Conservation (phyloP, 1,140 invertebrate species). For the Mizuhopecten yessoensis region DNA sequence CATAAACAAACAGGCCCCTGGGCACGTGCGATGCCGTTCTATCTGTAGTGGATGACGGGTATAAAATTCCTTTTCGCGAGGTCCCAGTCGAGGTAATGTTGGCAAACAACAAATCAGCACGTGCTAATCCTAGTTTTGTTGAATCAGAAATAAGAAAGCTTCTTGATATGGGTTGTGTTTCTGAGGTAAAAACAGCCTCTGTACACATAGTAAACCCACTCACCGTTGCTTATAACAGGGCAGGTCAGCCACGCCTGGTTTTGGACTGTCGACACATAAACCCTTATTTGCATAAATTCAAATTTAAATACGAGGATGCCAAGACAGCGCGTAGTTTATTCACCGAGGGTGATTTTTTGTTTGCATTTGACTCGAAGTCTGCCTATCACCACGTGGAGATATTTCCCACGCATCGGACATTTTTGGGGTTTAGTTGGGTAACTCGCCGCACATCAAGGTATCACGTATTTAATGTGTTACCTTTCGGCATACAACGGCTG, state of each 20-base stretch:
- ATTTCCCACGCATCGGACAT: slow-evolving; percentile 42
- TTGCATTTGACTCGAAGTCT: slow-evolving; percentile 61
- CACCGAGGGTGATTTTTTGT: slow-evolving; percentile 49
- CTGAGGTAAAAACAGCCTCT: background rate
- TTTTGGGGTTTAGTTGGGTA: slow-evolving; percentile 58
- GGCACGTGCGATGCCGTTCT: background rate
- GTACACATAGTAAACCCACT: slow-evolving; percentile 47
- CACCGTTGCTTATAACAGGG: slow-evolving; percentile 47
- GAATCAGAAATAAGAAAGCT: slow-evolving; percentile 43
- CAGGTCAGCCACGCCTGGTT: slow-evolving; percentile 52
- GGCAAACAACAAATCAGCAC: slow-evolving; percentile 50
- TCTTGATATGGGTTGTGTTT: slow-evolving; percentile 41
- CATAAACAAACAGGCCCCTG: too few relatives aligned
- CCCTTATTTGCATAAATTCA: slow-evolving; percentile 52
- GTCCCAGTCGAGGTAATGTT: background rate
- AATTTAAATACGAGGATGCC: slow-evolving; percentile 60
- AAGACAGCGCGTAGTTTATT: slow-evolving; percentile 48
- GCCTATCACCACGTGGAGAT: slow-evolving; percentile 64
- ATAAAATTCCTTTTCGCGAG: slow-evolving; percentile 44
- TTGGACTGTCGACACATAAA: slow-evolving; percentile 64
- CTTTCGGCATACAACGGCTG: slow-evolving; percentile 50
- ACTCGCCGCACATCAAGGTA: background rate
- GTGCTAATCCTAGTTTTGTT: slow-evolving; percentile 42
- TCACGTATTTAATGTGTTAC: slow-evolving; percentile 60
- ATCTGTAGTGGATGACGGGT: background rate